Conservation (phyloP, 2,888 invertebrate species). For the Xanthia togata region DNA sequence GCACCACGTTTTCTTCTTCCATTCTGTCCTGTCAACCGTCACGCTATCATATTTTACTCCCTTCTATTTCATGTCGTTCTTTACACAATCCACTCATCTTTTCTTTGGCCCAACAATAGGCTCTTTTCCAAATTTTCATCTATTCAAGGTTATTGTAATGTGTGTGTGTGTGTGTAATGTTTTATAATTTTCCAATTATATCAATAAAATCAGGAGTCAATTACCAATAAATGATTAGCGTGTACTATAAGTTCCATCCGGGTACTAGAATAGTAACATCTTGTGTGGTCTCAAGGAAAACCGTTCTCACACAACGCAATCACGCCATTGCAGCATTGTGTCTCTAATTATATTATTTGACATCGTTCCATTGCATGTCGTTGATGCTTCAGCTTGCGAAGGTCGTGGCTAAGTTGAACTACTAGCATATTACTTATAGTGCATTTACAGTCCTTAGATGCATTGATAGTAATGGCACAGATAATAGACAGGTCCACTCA, state of each 20-base stretch:
- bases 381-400: constrained; percentile 31
- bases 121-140: background rate
- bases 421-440: background rate
- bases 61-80: too few relatives aligned
- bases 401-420: constrained; percentile 31
- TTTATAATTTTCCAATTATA: background rate
- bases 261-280: constrained; percentile 35
- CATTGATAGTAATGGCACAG: background rate
- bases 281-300: constrained; percentile 56
- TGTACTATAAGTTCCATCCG: constrained; percentile 49
- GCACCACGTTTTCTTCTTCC: too few relatives aligned
- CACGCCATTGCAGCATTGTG: constrained; percentile 61
- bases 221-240: background rate
- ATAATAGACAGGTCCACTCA: background rate
- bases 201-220: background rate
- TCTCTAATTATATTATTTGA: constrained; percentile 57
- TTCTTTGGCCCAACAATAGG: background rate
- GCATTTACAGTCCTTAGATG: constrained; percentile 9
- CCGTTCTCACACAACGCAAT: constrained; percentile 60
- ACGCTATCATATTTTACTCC: too few relatives aligned
- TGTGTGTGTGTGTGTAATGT: background rate
- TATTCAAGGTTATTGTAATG: background rate
- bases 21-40: too few relatives aligned
- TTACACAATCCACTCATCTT: background rate
- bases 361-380: constrained; percentile 43